Percentiles rank a stretch among this genome's conserved stretches.
These are phyloP conservation scores for Sebastes steindachneri DNA, from an alignment of 2,797 vertebrate species.

Conservation along the genomic window DNA sequence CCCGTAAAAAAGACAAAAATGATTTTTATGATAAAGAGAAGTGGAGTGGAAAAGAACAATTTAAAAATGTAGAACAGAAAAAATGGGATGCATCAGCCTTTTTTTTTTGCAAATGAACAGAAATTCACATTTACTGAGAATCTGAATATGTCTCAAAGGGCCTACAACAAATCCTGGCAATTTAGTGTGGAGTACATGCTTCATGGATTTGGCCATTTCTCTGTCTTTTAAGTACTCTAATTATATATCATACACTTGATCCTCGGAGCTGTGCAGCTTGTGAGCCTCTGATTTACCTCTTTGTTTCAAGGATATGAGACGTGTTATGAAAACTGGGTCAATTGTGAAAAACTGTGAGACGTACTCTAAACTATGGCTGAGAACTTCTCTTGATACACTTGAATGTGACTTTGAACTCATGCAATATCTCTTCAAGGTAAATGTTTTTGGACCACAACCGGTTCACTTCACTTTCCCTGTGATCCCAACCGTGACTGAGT, in stretches of 20 bases:
- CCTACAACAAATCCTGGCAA: not conserved
- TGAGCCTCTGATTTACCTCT: not conserved
- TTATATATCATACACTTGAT: not conserved
- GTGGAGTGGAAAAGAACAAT: too few relatives aligned
- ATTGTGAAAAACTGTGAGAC: not conserved
- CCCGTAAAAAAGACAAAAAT: too few relatives aligned
- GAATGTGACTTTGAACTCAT: not conserved
- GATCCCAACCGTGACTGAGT: not conserved
- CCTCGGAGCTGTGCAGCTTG: not conserved
- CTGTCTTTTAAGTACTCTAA: not conserved
- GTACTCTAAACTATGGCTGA: not conserved
- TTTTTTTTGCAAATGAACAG: not conserved
- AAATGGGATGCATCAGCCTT: not conserved
- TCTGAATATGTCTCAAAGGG: not conserved
- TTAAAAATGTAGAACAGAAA: too few relatives aligned
- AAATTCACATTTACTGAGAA: not conserved
- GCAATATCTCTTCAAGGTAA: not conserved
- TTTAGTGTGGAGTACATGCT: not conserved
- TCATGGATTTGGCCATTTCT: not conserved
- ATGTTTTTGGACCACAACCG: not conserved
- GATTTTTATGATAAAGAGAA: too few relatives aligned
- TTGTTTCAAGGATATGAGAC: not conserved
- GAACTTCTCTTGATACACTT: not conserved
- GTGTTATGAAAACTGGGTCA: constrained; percentile 1
- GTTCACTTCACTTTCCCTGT: not conserved